These are phyloP conservation scores for Artibeus jamaicensis DNA, from an alignment of 2,797 vertebrate genomes.

Conservation along the genomic window DNA sequence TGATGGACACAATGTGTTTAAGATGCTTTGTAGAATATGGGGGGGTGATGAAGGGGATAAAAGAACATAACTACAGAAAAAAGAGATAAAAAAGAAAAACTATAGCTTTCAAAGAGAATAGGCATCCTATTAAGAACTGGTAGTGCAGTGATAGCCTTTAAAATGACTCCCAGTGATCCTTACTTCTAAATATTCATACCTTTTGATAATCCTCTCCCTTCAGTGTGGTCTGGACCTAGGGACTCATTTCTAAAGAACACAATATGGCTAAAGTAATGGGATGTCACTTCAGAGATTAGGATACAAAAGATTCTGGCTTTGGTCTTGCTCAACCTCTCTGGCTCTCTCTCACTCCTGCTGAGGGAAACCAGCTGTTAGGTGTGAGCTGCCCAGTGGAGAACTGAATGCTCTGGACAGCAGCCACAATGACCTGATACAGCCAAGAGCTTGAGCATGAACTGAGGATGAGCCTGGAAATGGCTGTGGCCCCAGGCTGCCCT, in stretches of 20 bases:
- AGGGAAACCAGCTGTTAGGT: not conserved
- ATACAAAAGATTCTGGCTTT: not conserved
- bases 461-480: not conserved
- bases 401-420: not conserved
- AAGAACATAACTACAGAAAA: not conserved
- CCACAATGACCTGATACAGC: not conserved
- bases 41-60: not conserved
- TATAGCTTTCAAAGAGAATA: not conserved
- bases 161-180: not conserved
- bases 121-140: not conserved
- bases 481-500: not conserved
- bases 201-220: not conserved
- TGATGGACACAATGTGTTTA: not conserved
- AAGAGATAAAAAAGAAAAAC: not conserved
- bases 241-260: not conserved
- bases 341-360: not conserved
- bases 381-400: not conserved
- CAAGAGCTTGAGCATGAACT: not conserved
- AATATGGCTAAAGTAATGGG: not conserved
- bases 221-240: not conserved
- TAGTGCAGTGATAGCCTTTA: not conserved
- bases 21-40: not conserved
- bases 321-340: not conserved
- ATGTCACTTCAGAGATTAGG: not conserved
- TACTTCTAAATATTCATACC: not conserved